Evolutionary conservation across 2,797 vertebrate species (phyloP), one percentile per base, ranked within the genome.

Genomic region (Esox lucius): DNA sequence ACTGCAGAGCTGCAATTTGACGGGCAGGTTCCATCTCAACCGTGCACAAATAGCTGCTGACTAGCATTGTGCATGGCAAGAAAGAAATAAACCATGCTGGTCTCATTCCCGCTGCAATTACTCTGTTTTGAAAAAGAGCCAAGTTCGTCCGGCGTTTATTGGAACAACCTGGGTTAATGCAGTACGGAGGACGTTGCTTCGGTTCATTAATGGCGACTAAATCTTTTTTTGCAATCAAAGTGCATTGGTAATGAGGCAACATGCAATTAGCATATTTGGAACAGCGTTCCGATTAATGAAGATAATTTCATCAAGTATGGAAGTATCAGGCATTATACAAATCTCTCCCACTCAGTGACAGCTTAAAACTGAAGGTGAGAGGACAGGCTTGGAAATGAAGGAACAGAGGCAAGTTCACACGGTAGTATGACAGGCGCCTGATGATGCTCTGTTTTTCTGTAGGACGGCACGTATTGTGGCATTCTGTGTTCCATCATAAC

Each of bases 251-350:
- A 90, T 81, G 82, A 87, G 74, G 77, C 87, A 79, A 81, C 74
- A 78, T 67, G 9, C 75, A 76, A 91, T 92, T 91, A 91, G 78
- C 83, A 81, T 85, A 86, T 90, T 90, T 86, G 83, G 79, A 86
- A 76, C 86, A 76, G 76, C 81, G 81, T 84, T 87, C 81, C 74
- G 81, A 80, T 88, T 90, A 92, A 91, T 89, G 86, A 86, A 87
- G 84, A 87, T 87, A 78, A 89, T 88, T 88, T 89, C 78, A 80
- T 87, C 84, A 86, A 78, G 78, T 88, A 89, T 87, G 80, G 86
- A 73, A 35, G 4, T 39, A 66, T 78, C 70, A 82, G 84, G 83
- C 79, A 82, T 84, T 84, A 83, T 76, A 81, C 68, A 78, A 75
- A 80, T 86, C 77, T 85, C 81, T 82, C 84, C 81, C 81, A 84